Evolutionary conservation across 2,888 invertebrate species (phyloP), one percentile per base, ranked within the genome.

Genomic region (Ichneumoninae sp.): DNA sequence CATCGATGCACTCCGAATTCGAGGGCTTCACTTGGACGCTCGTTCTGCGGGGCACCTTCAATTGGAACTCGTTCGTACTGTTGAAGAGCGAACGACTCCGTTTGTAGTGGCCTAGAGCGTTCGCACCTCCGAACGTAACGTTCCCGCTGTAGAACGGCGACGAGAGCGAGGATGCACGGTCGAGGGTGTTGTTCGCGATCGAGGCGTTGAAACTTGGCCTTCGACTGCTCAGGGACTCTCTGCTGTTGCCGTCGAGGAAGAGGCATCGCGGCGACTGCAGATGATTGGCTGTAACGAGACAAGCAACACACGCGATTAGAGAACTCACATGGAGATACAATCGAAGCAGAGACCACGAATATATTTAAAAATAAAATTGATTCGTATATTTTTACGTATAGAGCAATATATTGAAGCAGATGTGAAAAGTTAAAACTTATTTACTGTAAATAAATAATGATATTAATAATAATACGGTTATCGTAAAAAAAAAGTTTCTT

Each of bases 101-200:
- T 70, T 88, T 91, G 65, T 92, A 92, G 69, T 91, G 85, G 30
- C 90, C 91, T n/a, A 91, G 90, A n/a, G 93, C 91, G 85, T 93
- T 94, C 16, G 97, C 96, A 57, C 97, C 97, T 1, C 97, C 97
- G 92, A 96, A 97, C 86, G 95, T 96, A 1, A 97, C 97, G 85
- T 95, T 95, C 33, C 97, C 97, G 86, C 95, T 95, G 91, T 97
- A 97, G 92, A 97, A 97, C 16, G 97, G 96, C 1, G 97, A 97
- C 69, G 94, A 94, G 13, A 93, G 84, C 0, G 90, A 88, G 30
- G 94, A 91, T 69, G 94, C 93, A 85, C 94, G 94, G 83, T 94
- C 94, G 54, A 94, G 91, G 3, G 94, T 90, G 68, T 94, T 88
- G 88, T 94, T 94, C 54, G 94, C 95, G 82, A 95, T 90, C 26